phyloP scores from a whole-genome alignment of 2,113 vertebrate species.

The Heterotilapia buettikoferi region DNA sequence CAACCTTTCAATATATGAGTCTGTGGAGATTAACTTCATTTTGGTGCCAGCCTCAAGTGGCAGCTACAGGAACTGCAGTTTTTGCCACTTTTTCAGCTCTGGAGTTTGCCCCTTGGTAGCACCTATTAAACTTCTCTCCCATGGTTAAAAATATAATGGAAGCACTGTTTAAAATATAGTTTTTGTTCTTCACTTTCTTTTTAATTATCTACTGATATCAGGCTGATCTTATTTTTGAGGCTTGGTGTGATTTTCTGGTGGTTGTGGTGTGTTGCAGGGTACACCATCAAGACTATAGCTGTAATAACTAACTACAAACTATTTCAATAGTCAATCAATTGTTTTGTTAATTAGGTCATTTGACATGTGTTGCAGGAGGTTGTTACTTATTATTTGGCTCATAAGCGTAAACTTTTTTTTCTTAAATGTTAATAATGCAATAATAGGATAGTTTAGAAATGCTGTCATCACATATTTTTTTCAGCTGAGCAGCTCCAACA shows the following conservation, averaged over 20 bases:
- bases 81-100: background rate
- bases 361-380: background rate
- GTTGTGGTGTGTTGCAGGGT: fast-evolving
- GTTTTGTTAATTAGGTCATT: background rate
- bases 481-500: background rate
- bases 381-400: background rate
- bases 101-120: fast-evolving
- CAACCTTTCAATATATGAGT: fast-evolving
- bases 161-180: background rate
- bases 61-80: background rate
- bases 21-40: background rate
- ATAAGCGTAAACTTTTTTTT: background rate
- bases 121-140: background rate
- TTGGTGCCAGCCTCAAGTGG: background rate
- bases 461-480: background rate
- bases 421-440: background rate
- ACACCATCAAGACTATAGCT: background rate
- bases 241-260: background rate
- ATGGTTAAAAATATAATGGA: background rate
- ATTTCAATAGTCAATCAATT: background rate
- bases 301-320: background rate
- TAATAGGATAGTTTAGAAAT: background rate
- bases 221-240: background rate
- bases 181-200: background rate
- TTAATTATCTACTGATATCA: background rate